Percentiles rank a stretch among this genome's conserved stretches.
phyloP scores from a whole-genome alignment of 2,797 vertebrate species.

The Cirrhinus molitorella region DNA sequence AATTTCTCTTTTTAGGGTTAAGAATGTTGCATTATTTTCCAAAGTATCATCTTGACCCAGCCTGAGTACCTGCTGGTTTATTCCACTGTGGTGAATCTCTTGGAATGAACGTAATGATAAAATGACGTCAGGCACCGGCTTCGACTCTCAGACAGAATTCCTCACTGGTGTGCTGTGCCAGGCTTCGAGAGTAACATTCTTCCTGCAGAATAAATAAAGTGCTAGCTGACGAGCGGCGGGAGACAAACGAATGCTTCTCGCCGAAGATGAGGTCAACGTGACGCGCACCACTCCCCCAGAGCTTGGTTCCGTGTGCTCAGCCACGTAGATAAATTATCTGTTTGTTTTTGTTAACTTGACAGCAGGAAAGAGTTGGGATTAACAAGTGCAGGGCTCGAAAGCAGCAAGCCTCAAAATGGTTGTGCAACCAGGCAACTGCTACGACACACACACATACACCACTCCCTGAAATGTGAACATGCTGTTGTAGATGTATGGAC shows the following conservation, averaged over 20 bases:
- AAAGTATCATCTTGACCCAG: not conserved
- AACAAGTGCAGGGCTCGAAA: conserved; percentile 76
- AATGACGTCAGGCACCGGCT: conserved; percentile 65
- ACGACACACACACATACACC: conserved; percentile 49
- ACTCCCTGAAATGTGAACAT: conserved; percentile 31
- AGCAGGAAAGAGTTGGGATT: conserved; percentile 83
- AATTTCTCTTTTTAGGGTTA: not conserved
- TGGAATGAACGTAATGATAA: not conserved
- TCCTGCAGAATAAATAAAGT: conserved; percentile 77
- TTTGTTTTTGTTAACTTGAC: conserved; percentile 83
- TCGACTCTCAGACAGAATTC: conserved; percentile 64
- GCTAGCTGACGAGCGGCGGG: conserved; percentile 33
- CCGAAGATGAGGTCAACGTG: conserved; percentile 37
- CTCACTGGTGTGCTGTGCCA: conserved; percentile 78
- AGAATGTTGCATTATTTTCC: not conserved
- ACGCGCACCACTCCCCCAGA: conserved; percentile 19
- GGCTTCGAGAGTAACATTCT: conserved; percentile 78
- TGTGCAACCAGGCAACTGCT: conserved; percentile 72
- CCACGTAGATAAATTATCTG: conserved; percentile 72
- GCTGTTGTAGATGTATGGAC: conserved; percentile 39
- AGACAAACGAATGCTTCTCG: conserved; percentile 32
- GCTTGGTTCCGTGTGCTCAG: conserved; percentile 37
- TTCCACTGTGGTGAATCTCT: conserved; percentile 9
- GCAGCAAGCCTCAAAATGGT: conserved; percentile 75
- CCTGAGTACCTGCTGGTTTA: not conserved